phyloP scores from a whole-genome alignment of 2,888 invertebrate genomes.

The Idaea dimidiata region DNA sequence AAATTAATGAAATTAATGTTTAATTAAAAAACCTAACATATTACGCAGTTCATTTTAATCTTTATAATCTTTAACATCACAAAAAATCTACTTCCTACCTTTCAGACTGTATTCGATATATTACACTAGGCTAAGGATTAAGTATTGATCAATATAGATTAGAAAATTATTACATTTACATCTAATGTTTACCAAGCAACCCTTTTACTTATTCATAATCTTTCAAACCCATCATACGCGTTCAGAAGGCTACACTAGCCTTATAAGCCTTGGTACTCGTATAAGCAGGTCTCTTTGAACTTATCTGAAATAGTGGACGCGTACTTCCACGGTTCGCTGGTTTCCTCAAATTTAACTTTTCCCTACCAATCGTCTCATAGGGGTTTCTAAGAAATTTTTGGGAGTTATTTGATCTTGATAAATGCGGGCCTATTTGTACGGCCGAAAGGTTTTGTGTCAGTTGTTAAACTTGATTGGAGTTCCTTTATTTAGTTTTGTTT shows the following conservation, averaged over 20 bases:
- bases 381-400: constrained; percentile 2
- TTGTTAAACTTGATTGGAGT: background rate
- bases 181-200: background rate
- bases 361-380: background rate
- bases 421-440: constrained; percentile 1
- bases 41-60: too few relatives aligned
- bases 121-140: too few relatives aligned
- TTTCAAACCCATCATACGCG: background rate
- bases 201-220: background rate
- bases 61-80: too few relatives aligned
- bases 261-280: background rate
- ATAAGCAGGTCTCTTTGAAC: constrained; percentile 1
- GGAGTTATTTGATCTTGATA: constrained; percentile 5
- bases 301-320: constrained; percentile 2
- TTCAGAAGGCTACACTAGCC: background rate
- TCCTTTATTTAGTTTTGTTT: background rate
- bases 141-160: background rate
- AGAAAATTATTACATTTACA: background rate
- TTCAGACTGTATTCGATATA: too few relatives aligned
- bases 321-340: constrained; percentile 1
- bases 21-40: too few relatives aligned
- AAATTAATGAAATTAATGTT: too few relatives aligned
- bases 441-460: background rate
- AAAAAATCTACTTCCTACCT: too few relatives aligned
- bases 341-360: constrained; percentile 5